phyloP scores from a whole-genome alignment of 2,888 invertebrate species.

The Ectemnius lituratus region DNA sequence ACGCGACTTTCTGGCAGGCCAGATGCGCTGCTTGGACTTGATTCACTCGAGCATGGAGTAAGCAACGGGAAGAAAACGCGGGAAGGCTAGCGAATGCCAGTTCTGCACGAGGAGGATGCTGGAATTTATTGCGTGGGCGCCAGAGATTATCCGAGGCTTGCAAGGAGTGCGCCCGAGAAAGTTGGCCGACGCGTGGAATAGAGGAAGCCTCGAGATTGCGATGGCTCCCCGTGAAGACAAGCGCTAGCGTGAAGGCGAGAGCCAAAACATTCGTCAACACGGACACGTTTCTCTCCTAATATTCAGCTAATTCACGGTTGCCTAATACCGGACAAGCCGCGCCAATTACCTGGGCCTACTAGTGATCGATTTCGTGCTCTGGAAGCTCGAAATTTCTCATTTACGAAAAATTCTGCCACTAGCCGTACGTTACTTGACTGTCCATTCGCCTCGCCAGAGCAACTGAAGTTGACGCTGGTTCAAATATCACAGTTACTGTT shows the following conservation, averaged over 20 bases:
- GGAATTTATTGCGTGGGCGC: no score
- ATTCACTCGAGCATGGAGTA: conserved; percentile 7
- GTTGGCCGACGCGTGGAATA: not conserved
- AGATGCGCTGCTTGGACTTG: conserved; percentile 2
- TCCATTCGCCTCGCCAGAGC: conserved; percentile 59
- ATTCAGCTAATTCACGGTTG: no score
- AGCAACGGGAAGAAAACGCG: conserved; percentile 57
- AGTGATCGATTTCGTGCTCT: conserved; percentile 19
- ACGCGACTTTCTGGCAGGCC: not conserved
- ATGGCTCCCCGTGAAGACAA: conserved; percentile 11
- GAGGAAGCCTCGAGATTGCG: not conserved
- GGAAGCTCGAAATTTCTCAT: conserved; percentile 30
- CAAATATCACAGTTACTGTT: conserved; percentile 70
- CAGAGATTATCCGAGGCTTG: no score
- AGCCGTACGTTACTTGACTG: conserved; percentile 49
- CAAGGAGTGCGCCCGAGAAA: no score
- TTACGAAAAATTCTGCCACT: conserved; percentile 38
- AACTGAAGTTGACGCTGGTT: conserved; percentile 72
- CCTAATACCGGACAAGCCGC: no score
- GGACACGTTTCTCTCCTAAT: not conserved
- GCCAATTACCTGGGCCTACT: conserved; percentile 32
- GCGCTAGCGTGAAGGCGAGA: conserved; percentile 15
- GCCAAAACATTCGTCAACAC: conserved; percentile 19
- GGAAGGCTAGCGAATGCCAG: conserved; percentile 59
- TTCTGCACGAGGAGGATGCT: no score